Base-by-base conservation (phyloP, 2,888 invertebrate species). In the Plusia festucae region DNA sequence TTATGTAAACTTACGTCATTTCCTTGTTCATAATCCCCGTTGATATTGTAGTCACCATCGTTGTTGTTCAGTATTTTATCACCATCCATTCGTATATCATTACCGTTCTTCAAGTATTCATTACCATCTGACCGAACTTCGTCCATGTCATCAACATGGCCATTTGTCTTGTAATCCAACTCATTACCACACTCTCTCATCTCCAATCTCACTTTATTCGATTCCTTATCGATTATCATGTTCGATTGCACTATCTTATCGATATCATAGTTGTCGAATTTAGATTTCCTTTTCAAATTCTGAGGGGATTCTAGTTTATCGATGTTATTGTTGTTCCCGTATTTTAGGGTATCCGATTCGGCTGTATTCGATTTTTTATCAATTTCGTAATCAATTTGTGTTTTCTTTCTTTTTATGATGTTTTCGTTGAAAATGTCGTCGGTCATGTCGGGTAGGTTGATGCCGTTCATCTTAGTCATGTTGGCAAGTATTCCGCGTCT, bases 401-500 rank as follows among this genome's bases (percentile, higher is more conserved):
- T 75, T 85, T 91, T 92, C 68, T 90, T 92, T 58, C 88, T 81
- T 85, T 91, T 91, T 0, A 83, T 84, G 63, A 89, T 87, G 70
- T 88, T 89, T 44, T 91, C 90, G 68, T 89, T 89, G 70, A 93
- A 91, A 68, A 93, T 92, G 72, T 93, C 91, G 9, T 93, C 88
- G 30, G 88, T 88, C 90, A 93, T 91, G 65, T 91, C 89, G 61
- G 88, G 88, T 76, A 90, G 82, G 85, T 86, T 88, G 72, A 86
- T 82, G 76, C 87, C 91, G 87, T 90, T 91, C 85, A 91, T 92
- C 88, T 92, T 94, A 82, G 93, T 93, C 93, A 94, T 93, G 80
- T 84, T 89, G 81, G 85, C 84, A 73, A 81, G 67, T 76, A 69
- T 74, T 72, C 74, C 76, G 74, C 73, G 76, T 73, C 85, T 88